Conservation (phyloP, 2,797 vertebrate genomes). For the Choloepus didactylus region DNA sequence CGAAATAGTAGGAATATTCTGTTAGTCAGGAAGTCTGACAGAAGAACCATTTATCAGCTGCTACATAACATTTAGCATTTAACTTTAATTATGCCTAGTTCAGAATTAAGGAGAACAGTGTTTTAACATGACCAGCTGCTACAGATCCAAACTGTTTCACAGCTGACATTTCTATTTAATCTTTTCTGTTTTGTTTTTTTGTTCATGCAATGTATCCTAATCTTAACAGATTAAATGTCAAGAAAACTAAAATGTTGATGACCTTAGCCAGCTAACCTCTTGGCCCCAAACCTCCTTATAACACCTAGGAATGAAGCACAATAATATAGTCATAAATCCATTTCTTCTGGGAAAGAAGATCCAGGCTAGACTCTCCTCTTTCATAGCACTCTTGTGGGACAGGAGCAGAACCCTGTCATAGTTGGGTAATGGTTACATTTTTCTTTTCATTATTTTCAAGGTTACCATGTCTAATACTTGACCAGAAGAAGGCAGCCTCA, state of each 20-base stretch:
- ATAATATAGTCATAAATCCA: neutral
- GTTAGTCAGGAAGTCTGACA: constrained; percentile 23
- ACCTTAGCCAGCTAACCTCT: neutral
- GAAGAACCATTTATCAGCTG: constrained; percentile 49
- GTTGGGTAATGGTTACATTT: neutral
- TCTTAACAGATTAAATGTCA: constrained; percentile 51
- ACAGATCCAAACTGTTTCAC: constrained; percentile 22
- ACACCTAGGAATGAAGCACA: neutral
- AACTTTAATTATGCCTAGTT: constrained; percentile 43
- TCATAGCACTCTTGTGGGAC: too few species aligned
- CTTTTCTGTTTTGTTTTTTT: constrained; percentile 24
- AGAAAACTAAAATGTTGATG: constrained; percentile 5
- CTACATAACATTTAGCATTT: constrained; percentile 58
- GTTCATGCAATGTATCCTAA: neutral
- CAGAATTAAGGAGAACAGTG: constrained; percentile 60
- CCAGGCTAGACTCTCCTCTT: neutral
- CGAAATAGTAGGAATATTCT: constrained; percentile 28
- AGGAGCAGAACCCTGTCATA: neutral
- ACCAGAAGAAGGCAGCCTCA: neutral
- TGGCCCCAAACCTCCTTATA: neutral
- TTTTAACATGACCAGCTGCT: constrained; percentile 53
- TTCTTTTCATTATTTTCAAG: constrained; percentile 7
- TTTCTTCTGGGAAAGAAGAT: neutral
- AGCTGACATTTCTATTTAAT: constrained; percentile 36
- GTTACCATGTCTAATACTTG: neutral